Evolutionary conservation across 2,113 vertebrate genomes (phyloP).

Genomic region (Castor canadensis): DNA sequence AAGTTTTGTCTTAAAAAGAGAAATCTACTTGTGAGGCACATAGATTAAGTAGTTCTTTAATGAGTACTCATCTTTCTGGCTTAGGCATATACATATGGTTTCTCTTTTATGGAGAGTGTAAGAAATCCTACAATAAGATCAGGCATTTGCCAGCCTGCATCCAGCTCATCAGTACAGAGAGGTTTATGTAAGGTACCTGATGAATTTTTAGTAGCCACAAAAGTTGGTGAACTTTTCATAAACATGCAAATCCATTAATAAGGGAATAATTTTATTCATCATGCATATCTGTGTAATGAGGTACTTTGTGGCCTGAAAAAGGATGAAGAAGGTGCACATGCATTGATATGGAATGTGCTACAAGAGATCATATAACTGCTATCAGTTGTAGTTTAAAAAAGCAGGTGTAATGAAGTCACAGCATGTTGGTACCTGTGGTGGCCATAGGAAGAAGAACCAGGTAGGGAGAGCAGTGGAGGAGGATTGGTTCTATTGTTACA

Average conservation of each 20-base stretch:
- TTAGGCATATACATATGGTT: neutral
- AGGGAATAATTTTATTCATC: neutral
- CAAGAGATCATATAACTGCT: neutral
- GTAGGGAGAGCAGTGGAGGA: neutral
- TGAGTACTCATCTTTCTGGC: neutral
- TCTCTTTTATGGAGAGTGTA: neutral
- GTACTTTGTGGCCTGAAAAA: neutral
- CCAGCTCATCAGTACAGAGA: neutral
- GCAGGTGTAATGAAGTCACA: neutral
- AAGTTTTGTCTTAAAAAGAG: slow-evolving; percentile 9
- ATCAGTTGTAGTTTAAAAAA: neutral
- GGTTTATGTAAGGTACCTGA: too few relatives aligned
- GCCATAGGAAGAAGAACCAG: neutral
- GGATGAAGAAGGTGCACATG: neutral
- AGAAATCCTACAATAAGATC: neutral
- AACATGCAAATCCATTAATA: neutral
- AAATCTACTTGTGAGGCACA: neutral
- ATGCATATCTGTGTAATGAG: neutral
- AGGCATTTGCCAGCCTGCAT: neutral
- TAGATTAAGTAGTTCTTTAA: neutral
- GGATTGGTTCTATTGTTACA: neutral
- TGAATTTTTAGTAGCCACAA: neutral
- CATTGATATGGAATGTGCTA: neutral
- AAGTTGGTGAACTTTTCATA: neutral
- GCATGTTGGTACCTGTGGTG: neutral